These are phyloP conservation scores for Dynastes hyllus DNA, from an alignment of 2,888 invertebrate species.

Conservation along the genomic window DNA sequence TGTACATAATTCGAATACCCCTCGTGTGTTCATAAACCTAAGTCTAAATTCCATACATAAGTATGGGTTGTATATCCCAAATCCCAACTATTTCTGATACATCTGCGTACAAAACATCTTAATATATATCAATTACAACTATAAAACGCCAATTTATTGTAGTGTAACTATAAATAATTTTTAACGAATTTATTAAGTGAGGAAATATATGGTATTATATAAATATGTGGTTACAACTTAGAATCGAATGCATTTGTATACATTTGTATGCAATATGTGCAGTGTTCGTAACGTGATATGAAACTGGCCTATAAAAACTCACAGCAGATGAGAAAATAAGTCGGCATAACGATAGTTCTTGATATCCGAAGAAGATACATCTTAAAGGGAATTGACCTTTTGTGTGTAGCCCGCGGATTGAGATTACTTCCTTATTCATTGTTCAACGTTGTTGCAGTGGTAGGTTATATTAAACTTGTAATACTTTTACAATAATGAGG, in stretches of 20 bases:
- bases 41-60: no score
- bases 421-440: constrained; percentile 21
- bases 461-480: background rate
- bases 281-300: constrained; percentile 17
- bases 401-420: constrained; percentile 13
- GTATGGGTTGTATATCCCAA: no score
- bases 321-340: constrained; percentile 15
- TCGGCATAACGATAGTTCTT: constrained; percentile 8
- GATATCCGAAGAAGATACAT: constrained; percentile 22
- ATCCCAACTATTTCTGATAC: no score
- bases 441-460: constrained; percentile 2
- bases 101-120: no score
- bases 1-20: no score
- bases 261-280: constrained; percentile 29
- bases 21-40: no score
- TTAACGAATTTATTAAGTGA: constrained; percentile 6
- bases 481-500: background rate
- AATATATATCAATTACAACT: no score
- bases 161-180: background rate
- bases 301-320: constrained; percentile 33
- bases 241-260: constrained; percentile 2
- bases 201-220: background rate
- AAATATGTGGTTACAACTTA: background rate
- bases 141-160: background rate
- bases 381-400: constrained; percentile 35